phyloP scores from a whole-genome alignment of 2,888 invertebrate genomes.

The Scaptomyza tumidula region DNA sequence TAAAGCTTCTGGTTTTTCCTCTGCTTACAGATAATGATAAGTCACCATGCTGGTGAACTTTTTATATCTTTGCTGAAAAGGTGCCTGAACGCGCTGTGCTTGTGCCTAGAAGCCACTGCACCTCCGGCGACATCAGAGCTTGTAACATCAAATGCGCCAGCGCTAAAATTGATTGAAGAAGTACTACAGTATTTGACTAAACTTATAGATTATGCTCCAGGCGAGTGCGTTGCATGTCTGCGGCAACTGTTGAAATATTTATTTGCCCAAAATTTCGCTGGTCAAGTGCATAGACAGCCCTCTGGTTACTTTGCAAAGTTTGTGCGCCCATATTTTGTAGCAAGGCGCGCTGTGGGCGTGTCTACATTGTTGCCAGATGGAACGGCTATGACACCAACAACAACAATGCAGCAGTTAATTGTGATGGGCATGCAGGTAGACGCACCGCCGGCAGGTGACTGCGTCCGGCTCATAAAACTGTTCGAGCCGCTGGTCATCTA shows the following conservation, averaged over 20 bases:
- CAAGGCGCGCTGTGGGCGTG: slow-evolving; percentile 40
- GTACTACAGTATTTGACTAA: slow-evolving; percentile 89
- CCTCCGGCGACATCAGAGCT: slow-evolving; percentile 33
- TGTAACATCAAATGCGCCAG: slow-evolving; percentile 48
- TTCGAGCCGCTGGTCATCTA: slow-evolving; percentile 98
- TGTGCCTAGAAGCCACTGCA: slow-evolving; percentile 80
- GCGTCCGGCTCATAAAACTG: slow-evolving; percentile 90
- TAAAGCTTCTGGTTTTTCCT: slow-evolving; percentile 7
- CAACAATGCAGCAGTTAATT: slow-evolving; percentile 65
- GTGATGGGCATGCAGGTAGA: slow-evolving; percentile 76
- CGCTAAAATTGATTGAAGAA: slow-evolving; percentile 87
- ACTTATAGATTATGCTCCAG: slow-evolving; percentile 89
- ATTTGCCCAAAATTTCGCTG: slow-evolving; percentile 89
- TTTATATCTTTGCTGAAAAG: slow-evolving; percentile 86
- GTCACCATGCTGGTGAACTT: slow-evolving; percentile 91
- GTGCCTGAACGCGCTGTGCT: slow-evolving; percentile 81
- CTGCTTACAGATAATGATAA: slow-evolving; percentile 89
- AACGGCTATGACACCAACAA: slow-evolving; percentile 20
- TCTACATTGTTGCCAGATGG: slow-evolving; percentile 51
- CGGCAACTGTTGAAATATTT: slow-evolving; percentile 90
- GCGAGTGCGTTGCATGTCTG: slow-evolving; percentile 89
- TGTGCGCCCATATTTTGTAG: slow-evolving; percentile 66
- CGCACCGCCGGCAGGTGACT: slow-evolving; percentile 87
- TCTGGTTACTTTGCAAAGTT: slow-evolving; percentile 54
- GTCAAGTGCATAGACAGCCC: slow-evolving; percentile 65